phyloP scores from a whole-genome alignment of 1,140 invertebrate genomes.

The Pseudachorutes palmiensis region DNA sequence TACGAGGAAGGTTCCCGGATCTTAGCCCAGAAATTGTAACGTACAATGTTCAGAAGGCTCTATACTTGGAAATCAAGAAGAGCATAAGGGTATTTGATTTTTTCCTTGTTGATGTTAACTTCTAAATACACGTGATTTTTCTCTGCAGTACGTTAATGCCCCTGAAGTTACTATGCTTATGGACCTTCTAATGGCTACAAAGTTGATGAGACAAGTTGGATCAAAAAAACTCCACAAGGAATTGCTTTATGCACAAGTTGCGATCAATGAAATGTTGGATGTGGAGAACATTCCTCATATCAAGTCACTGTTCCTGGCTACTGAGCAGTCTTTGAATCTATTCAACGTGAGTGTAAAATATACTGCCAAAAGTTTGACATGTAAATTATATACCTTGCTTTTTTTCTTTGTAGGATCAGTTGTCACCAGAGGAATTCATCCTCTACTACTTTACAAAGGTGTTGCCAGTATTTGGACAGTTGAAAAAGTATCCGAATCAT shows the following conservation, averaged over 20 bases:
- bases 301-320: too few species aligned
- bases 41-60: conserved; percentile 75
- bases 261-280: conserved; percentile 65
- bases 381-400: conserved; percentile 18
- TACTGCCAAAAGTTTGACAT: too few species aligned
- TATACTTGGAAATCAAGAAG: conserved; percentile 80
- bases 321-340: too few species aligned
- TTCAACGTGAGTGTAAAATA: too few species aligned
- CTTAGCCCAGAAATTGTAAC: conserved; percentile 68
- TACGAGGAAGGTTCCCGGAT: conserved; percentile 70
- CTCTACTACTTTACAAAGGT: conserved; percentile 79
- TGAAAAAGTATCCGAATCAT: conserved; percentile 44
- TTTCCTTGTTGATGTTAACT: too few species aligned
- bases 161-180: conserved; percentile 87
- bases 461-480: conserved; percentile 53
- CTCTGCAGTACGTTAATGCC: conserved; percentile 68
- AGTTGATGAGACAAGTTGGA: conserved; percentile 64
- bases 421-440: conserved; percentile 78
- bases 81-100: conserved; percentile 63
- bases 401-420: conserved; percentile 61
- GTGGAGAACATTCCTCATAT: conserved; percentile 64
- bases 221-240: conserved; percentile 81
- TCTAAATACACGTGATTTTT: neutral
- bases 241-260: conserved; percentile 69
- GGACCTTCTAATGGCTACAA: conserved; percentile 69